Conservation (phyloP, 2,113 vertebrate genomes). For the Sterrhoptilus dennistouni region DNA sequence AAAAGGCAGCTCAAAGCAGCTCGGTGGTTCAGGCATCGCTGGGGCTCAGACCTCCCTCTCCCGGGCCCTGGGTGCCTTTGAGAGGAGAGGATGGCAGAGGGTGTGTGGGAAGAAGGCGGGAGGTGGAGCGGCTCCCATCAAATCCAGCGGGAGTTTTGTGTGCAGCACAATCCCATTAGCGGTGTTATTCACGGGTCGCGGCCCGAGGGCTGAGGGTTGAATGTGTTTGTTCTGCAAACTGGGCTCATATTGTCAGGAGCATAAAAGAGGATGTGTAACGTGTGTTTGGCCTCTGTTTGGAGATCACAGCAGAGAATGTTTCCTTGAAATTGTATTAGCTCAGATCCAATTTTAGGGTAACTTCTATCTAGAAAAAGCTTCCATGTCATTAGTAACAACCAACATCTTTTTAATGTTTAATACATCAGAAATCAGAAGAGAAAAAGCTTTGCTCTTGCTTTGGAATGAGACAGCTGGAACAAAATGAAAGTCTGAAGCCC, state of each 20-base stretch:
- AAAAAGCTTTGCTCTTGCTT: background rate
- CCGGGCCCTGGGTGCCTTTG: rapidly evolving
- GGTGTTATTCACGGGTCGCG: background rate
- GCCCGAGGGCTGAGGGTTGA: background rate
- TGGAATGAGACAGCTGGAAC: background rate
- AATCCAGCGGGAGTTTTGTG: background rate
- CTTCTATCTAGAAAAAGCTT: background rate
- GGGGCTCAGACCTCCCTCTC: background rate
- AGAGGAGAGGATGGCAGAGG: background rate
- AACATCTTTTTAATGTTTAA: background rate
- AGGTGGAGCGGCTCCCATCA: background rate
- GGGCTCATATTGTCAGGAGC: background rate
- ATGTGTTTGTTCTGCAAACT: constrained; percentile 24
- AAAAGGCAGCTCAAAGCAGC: background rate
- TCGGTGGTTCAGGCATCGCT: background rate
- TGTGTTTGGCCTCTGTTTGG: background rate
- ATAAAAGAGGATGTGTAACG: background rate
- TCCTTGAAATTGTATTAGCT: background rate
- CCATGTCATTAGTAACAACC: background rate
- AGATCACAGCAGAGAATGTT: background rate
- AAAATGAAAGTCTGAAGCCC: background rate
- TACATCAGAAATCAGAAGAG: background rate
- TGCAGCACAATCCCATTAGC: background rate
- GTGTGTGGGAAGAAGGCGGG: rapidly evolving
- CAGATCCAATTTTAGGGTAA: background rate